These are phyloP conservation scores for Escarpia spicata DNA, from an alignment of 2,888 invertebrate genomes.

Conservation along the genomic window DNA sequence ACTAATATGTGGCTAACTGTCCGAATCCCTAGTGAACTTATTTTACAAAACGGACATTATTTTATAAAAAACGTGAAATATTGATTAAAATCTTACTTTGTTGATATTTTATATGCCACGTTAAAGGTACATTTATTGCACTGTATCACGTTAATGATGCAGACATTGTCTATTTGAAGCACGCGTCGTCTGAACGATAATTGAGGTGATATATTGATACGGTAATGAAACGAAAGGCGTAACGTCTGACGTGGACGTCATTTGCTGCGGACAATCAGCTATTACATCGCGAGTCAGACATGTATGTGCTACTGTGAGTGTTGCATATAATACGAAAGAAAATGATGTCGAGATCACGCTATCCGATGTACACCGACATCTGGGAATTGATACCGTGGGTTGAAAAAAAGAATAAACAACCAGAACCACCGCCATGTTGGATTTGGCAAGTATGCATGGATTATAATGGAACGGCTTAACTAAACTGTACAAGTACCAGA, in stretches of 20 bases:
- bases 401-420: neutral
- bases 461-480: too few species aligned
- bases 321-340: neutral
- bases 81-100: too few species aligned
- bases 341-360: neutral
- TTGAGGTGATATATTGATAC: neutral
- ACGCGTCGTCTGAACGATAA: neutral
- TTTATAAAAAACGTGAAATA: too few species aligned
- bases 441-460: too few species aligned
- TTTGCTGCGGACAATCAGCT: constrained; percentile 16
- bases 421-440: neutral
- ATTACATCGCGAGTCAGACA: neutral
- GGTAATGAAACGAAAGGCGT: neutral
- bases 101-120: too few species aligned
- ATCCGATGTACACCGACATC: neutral
- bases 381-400: neutral
- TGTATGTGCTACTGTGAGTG: neutral
- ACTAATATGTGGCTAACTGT: too few species aligned
- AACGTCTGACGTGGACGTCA: neutral
- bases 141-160: neutral
- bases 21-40: too few species aligned
- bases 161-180: neutral
- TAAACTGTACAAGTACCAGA: too few species aligned
- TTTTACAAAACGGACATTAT: too few species aligned
- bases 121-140: neutral